Evolutionary conservation across 2,888 invertebrate genomes (phyloP).

Genomic region (Caenorhabditis uteleia): DNA sequence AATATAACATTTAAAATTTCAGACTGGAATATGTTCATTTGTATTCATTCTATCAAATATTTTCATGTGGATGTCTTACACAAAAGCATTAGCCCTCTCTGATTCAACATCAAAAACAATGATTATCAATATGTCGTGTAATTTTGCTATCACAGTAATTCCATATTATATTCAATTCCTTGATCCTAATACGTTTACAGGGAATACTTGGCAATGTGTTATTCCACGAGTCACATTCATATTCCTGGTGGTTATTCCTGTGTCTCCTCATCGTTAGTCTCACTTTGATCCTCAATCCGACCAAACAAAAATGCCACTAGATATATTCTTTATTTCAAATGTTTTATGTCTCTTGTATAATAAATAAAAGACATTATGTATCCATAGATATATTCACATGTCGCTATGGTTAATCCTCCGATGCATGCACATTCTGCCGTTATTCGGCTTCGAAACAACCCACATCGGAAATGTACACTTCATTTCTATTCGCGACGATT

Average conservation of each 20-base stretch:
- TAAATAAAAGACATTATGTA: too few relatives aligned
- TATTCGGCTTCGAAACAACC: too few relatives aligned
- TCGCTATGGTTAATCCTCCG: too few relatives aligned
- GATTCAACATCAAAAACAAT: slow-evolving; percentile 23
- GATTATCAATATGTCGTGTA: slow-evolving; percentile 36
- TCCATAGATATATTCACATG: too few relatives aligned
- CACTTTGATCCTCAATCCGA: slow-evolving; percentile 26
- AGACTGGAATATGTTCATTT: slow-evolving; percentile 12
- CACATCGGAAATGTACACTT: too few relatives aligned
- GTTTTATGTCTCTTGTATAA: too few relatives aligned
- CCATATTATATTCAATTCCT: too few relatives aligned
- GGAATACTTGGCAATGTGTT: slow-evolving; percentile 22
- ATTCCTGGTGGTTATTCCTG: slow-evolving; percentile 29
- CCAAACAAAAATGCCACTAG: too few relatives aligned
- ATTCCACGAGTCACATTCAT: slow-evolving; percentile 27
- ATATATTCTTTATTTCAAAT: too few relatives aligned
- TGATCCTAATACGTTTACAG: too few relatives aligned
- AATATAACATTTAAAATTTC: not conserved
- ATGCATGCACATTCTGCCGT: too few relatives aligned
- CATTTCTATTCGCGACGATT: too few relatives aligned
- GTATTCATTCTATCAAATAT: slow-evolving; percentile 28
- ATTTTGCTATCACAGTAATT: slow-evolving; percentile 32
- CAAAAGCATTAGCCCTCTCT: slow-evolving; percentile 18
- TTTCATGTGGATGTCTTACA: slow-evolving; percentile 35
- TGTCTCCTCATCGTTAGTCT: slow-evolving; percentile 20